Evolutionary conservation across 2,797 vertebrate genomes (phyloP), one percentile per base, ranked within the genome.

Genomic region (Arremon aurantiirostris): DNA sequence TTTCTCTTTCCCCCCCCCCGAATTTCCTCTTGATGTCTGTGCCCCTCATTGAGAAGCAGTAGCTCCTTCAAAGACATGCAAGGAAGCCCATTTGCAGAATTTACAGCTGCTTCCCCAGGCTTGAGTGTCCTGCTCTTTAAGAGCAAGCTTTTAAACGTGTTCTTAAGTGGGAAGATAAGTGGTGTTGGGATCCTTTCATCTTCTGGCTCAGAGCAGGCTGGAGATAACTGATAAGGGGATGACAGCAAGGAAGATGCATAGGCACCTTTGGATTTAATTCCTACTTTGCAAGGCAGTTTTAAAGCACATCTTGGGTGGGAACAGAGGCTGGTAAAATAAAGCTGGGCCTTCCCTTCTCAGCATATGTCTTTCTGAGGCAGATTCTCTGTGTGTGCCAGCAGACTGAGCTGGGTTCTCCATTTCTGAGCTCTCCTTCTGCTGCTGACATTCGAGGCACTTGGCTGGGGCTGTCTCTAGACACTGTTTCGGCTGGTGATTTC

Each of bases 311-410:
- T 92, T 41, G 82, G 71, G 79, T 95, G 94, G 76, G 84, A 97
- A 92, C 86, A 89, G 92, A 86, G 86, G 69, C 93, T 91, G 89
- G 92, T 88, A 94, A 94, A 95, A 96, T 94, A 96, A 97, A 95
- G 93, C 95, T 95, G 95, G 84, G 95, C 84, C 79, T 92, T 89
- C 87, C 69, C 59, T 86, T 69, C 84, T 22, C 89, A 87, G 89
- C 94, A 95, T 85, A 95, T 95, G 94, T 73, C 90, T 95, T 65
- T 93, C 52, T 2, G 34, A 92, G 83, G 94, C 92, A 86, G 61
- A 72, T 89, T 61, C 65, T 77, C 42, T 11, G 28, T 17, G 86
- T 87, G 81, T 92, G 91, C 94, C 96, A 96, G 93, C 84, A 89
- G 87, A 71, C 26, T 4, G 69, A 89, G 94, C 76, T 4, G 39